phyloP scores from a whole-genome alignment of 2,113 vertebrate species.

The Sander lucioperca region DNA sequence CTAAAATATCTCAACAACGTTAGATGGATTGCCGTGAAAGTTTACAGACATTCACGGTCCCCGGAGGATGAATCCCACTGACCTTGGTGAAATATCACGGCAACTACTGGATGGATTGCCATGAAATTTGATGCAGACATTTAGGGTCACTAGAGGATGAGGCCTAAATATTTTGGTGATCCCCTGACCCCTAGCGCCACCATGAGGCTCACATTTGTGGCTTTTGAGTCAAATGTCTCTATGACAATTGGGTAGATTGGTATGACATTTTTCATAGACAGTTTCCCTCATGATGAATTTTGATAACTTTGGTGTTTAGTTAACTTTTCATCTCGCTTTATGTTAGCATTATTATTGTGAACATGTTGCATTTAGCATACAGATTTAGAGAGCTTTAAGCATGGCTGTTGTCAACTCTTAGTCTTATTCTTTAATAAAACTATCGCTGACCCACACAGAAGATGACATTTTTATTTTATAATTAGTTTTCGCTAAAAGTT shows the following conservation, averaged over 20 bases:
- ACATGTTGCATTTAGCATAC: neutral
- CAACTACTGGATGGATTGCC: neutral
- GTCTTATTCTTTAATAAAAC: neutral
- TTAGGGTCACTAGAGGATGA: no score
- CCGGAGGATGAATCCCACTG: neutral
- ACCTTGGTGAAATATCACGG: neutral
- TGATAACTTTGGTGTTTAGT: neutral
- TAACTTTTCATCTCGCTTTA: neutral
- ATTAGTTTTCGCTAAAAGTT: neutral
- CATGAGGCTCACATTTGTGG: no score
- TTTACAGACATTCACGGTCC: neutral
- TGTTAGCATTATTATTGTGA: no score
- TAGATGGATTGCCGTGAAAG: neutral
- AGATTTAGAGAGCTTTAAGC: neutral
- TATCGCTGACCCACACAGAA: neutral
- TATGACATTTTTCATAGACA: neutral
- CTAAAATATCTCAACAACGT: neutral
- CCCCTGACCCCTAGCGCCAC: neutral
- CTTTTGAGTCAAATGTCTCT: neutral
- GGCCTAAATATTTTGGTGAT: neutral
- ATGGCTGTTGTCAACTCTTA: neutral
- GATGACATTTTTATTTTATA: neutral
- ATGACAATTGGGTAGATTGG: neutral
- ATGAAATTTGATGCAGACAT: neutral
- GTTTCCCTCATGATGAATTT: neutral